These are phyloP conservation scores for Carcina quercana DNA, from an alignment of 2,888 invertebrate species.

Conservation along the genomic window DNA sequence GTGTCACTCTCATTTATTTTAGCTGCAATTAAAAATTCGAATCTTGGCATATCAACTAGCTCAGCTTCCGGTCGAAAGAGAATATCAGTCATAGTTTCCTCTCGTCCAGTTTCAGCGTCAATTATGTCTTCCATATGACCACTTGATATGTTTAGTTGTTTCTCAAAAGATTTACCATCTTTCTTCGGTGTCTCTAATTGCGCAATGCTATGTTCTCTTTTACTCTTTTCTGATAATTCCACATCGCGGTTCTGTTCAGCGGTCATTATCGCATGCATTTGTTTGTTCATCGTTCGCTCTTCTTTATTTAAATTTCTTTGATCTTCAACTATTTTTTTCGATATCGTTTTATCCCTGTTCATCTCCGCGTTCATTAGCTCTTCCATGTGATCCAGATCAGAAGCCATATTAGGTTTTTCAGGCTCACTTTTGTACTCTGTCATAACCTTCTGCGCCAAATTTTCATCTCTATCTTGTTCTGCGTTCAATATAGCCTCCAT, in stretches of 20 bases:
- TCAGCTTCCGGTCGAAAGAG: conserved; percentile 53
- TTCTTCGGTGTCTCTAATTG: conserved; percentile 32
- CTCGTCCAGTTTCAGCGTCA: conserved; percentile 63
- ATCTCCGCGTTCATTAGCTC: conserved; percentile 7
- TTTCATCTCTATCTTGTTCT: conserved; percentile 55
- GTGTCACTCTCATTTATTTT: conserved; percentile 52
- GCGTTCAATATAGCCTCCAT: conserved; percentile 54
- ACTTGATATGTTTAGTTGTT: conserved; percentile 61
- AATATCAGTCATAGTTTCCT: conserved; percentile 61
- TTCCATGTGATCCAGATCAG: conserved; percentile 4
- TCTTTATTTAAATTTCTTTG: conserved; percentile 10
- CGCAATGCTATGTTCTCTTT: conserved; percentile 24
- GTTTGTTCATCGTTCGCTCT: neutral
- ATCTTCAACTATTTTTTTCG: conserved; percentile 19
- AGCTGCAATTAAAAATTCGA: conserved; percentile 59
- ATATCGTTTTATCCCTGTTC: conserved; percentile 6
- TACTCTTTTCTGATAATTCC: conserved; percentile 8
- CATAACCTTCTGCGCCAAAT: conserved; percentile 34
- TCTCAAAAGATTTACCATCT: conserved; percentile 40
- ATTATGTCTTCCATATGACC: conserved; percentile 61
- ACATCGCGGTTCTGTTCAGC: conserved; percentile 8
- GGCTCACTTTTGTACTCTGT: neutral
- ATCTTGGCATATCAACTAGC: conserved; percentile 49
- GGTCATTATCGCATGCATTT: conserved; percentile 2
- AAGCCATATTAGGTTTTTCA: neutral